Evolutionary conservation across 2,888 invertebrate genomes (phyloP).

Genomic region (Ypsolopha scabrella): DNA sequence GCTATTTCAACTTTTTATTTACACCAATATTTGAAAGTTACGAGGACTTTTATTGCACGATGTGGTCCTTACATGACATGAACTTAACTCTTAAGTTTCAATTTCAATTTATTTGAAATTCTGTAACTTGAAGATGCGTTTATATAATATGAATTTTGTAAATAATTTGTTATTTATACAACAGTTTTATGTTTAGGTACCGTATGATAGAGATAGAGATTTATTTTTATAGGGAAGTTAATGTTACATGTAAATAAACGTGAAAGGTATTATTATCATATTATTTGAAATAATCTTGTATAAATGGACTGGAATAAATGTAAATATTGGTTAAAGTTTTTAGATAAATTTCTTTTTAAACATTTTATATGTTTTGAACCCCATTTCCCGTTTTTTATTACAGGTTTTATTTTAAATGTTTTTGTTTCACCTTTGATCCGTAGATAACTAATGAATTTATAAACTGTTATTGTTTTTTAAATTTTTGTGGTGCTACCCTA

Average conservation of each 20-base stretch:
- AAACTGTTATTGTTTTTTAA: too few species aligned
- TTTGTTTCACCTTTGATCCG: not conserved
- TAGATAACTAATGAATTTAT: too few species aligned
- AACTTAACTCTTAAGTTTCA: slow-evolving; percentile 25
- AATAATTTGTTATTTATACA: slow-evolving; percentile 44
- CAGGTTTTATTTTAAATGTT: not conserved
- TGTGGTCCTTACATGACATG: too few species aligned
- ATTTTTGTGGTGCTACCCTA: too few species aligned
- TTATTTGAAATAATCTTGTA: slow-evolving; percentile 24
- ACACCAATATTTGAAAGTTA: too few species aligned
- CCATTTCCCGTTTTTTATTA: not conserved
- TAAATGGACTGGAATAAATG: slow-evolving; percentile 6
- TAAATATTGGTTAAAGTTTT: slow-evolving; percentile 12
- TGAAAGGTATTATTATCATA: slow-evolving; percentile 3
- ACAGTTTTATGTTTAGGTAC: not conserved
- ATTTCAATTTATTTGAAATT: slow-evolving; percentile 28
- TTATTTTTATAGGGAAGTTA: not conserved
- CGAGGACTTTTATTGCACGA: too few species aligned
- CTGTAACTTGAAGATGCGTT: slow-evolving; percentile 26
- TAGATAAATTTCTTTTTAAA: not conserved
- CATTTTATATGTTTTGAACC: too few species aligned
- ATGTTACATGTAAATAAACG: slow-evolving; percentile 2
- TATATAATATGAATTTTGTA: slow-evolving; percentile 36
- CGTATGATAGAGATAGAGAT: not conserved
- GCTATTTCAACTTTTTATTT: slow-evolving; percentile 3